Evolutionary conservation across 2,797 vertebrate species (phyloP).

Genomic region (Phylloscopus collybita): DNA sequence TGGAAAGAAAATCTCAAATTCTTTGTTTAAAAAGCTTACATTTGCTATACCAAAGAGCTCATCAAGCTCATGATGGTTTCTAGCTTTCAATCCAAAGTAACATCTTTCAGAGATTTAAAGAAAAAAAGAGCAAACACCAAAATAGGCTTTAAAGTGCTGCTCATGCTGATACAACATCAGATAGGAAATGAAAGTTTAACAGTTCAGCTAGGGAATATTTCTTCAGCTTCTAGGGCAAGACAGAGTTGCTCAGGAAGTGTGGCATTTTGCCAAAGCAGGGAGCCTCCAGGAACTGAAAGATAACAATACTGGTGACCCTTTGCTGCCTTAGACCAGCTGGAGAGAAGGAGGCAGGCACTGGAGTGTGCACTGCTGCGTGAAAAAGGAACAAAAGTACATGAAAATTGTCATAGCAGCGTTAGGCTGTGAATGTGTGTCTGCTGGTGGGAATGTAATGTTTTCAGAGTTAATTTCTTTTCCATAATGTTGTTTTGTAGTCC

Average conservation of each 20-base stretch:
- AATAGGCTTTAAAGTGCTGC: not conserved
- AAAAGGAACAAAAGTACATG: not conserved
- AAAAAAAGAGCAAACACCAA: not conserved
- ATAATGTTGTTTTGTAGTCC: not conserved
- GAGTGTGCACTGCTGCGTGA: not conserved
- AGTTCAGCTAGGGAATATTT: slow-evolving; percentile 27
- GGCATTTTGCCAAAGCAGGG: slow-evolving; percentile 24
- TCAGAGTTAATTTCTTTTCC: not conserved
- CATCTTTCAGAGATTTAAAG: not conserved
- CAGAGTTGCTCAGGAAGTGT: slow-evolving; percentile 13
- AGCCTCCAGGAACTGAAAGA: slow-evolving; percentile 25
- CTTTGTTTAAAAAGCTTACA: not conserved
- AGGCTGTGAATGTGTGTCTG: not conserved
- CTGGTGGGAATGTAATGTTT: not conserved
- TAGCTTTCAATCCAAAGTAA: not conserved
- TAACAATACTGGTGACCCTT: not conserved
- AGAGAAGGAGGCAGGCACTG: not conserved
- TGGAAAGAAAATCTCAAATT: not conserved
- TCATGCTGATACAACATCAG: not conserved
- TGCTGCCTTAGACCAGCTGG: not conserved
- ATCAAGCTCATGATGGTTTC: not conserved
- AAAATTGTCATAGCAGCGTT: not conserved
- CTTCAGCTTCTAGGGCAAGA: slow-evolving; percentile 24
- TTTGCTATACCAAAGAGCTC: not conserved
- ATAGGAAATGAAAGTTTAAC: slow-evolving; percentile 46